These are phyloP conservation scores for Megaleporinus macrocephalus DNA, from an alignment of 2,113 vertebrate genomes.

Conservation along the genomic window DNA sequence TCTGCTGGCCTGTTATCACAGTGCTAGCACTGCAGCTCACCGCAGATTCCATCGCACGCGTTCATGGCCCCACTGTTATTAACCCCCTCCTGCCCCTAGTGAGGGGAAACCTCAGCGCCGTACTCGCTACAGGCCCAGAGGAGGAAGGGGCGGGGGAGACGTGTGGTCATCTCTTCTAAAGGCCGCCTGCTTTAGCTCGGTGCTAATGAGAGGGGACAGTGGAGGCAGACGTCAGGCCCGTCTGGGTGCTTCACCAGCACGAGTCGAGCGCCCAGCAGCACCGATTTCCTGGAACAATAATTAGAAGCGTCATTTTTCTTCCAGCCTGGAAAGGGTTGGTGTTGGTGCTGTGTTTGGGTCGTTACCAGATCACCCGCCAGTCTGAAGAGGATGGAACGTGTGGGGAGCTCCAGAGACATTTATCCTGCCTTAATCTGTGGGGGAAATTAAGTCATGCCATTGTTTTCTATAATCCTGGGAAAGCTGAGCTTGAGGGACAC, in stretches of 20 bases:
- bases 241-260: slow-evolving; percentile 30
- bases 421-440: neutral
- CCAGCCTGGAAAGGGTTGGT: neutral
- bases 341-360: slow-evolving; percentile 22
- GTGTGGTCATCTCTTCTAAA: slow-evolving; percentile 34
- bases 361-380: slow-evolving; percentile 16
- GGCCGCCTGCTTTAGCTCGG: slow-evolving; percentile 36
- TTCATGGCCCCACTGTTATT: slow-evolving; percentile 33
- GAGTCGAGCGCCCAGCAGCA: slow-evolving; percentile 17
- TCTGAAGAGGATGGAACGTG: slow-evolving; percentile 22
- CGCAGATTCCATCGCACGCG: slow-evolving; percentile 21
- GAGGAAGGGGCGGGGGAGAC: neutral
- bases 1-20: slow-evolving; percentile 52
- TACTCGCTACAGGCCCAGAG: neutral
- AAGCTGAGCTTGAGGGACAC: neutral
- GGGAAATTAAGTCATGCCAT: neutral
- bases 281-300: slow-evolving; percentile 44
- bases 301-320: slow-evolving; percentile 23
- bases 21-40: slow-evolving; percentile 3
- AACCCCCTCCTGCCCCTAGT: slow-evolving; percentile 23
- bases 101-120: slow-evolving; percentile 12
- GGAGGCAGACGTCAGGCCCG: slow-evolving; percentile 7
- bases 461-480: neutral
- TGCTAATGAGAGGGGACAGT: slow-evolving; percentile 49
- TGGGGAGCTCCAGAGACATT: slow-evolving; percentile 5